These are phyloP conservation scores for Philaenus spumarius DNA, from an alignment of 1,140 invertebrate genomes.

Conservation along the genomic window DNA sequence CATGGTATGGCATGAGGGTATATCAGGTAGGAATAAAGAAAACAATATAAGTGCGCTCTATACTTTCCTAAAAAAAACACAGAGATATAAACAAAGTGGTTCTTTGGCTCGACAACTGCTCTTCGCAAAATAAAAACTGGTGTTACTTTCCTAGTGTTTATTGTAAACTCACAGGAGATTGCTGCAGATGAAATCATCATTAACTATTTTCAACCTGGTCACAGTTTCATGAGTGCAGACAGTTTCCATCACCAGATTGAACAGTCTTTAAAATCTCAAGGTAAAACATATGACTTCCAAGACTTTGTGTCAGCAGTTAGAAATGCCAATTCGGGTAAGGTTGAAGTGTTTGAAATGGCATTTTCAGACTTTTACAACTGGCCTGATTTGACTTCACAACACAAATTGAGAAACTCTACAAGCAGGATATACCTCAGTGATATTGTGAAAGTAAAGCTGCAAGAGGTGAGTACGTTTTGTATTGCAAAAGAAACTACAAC, in stretches of 20 bases:
- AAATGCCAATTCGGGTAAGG: not conserved
- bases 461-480: not conserved
- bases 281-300: not conserved
- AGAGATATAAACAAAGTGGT: constrained; percentile 15
- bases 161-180: constrained; percentile 23
- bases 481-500: not conserved
- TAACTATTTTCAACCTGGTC: constrained; percentile 30
- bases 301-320: not conserved
- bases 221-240: constrained; percentile 35
- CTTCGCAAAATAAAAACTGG: constrained; percentile 27
- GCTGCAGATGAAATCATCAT: constrained; percentile 24
- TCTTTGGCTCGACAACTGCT: constrained; percentile 30
- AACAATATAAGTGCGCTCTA: constrained; percentile 24
- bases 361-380: not conserved
- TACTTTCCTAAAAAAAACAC: constrained; percentile 9
- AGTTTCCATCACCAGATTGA: constrained; percentile 34
- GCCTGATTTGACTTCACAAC: not conserved
- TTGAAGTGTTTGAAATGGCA: not conserved
- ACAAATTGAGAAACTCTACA: not conserved
- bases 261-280: not conserved
- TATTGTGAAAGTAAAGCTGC: not conserved
- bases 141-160: constrained; percentile 14
- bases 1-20: constrained; percentile 15
- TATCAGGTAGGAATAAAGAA: constrained; percentile 29
- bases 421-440: not conserved